Base-by-base conservation (phyloP, 1,140 invertebrate species). In the Drosophila ohnishii region DNA sequence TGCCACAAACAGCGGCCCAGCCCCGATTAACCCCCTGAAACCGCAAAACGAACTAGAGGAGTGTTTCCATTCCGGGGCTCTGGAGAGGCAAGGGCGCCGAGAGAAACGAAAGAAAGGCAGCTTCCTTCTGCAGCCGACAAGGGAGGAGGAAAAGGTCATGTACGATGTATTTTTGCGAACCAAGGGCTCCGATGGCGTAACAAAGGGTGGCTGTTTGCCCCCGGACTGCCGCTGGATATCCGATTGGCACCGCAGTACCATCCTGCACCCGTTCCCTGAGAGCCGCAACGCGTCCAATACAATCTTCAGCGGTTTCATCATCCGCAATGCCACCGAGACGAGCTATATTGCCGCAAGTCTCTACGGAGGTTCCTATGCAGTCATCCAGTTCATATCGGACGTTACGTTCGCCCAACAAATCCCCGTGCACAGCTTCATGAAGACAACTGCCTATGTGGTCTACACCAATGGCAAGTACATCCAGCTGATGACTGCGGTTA, bases 281-380 rank as follows among this genome's bases (percentile, higher is more conserved):
- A 75, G 88, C 53, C 79, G 95, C 57, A 97, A 97, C 92, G 91
- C 95, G 14, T 95, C 96, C 72, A 95, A 96, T 83, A 96, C 95
- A 84, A 95, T 97, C 16, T 97, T 97, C 92, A 96, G 96, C 65
- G 96, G 96, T 4, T 97, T 94, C 92, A 92, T 97, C 19, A 96
- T 97, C 95, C 92, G 96, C 47, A 93, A 94, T 63, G 96, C 96
- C 11, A 93, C 94, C 53, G 96, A 97, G 92, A 89, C 96, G 10
- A 95, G 94, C 14, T 95, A 93, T 92, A 93, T 94, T 7, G 93
- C 94, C 72, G 94, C 94, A 13, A 94, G 93, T 78, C 80, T 89
- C 86, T 93, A 90, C 85, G 94, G 94, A 34, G 93, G 94, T 69
- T 90, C 92, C 13, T 89, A 93, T 4, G 94, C 95, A 0, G 87